A percentile compares a stretch with the other conserved stretches of the same genome.
These are phyloP conservation scores for Spatulosminthurus flaviceps DNA, from an alignment of 2,888 invertebrate species.

Conservation along the genomic window DNA sequence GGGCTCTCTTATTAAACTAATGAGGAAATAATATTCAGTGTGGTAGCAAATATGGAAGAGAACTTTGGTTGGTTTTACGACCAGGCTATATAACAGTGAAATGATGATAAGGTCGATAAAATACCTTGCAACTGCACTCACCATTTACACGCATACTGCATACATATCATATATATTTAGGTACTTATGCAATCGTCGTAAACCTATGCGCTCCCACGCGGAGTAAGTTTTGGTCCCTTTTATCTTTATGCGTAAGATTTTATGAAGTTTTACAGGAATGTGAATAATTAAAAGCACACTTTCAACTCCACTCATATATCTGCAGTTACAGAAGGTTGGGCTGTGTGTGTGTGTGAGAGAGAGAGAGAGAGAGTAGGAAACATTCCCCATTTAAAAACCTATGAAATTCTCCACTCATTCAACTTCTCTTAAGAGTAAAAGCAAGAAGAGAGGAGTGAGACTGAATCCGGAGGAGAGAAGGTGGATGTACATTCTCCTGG, in stretches of 20 bases:
- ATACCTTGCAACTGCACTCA: not conserved
- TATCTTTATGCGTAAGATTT: slow-evolving; percentile 37
- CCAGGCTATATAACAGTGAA: not conserved
- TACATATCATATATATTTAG: no score
- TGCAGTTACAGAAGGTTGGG: not conserved
- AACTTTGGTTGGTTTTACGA: not conserved
- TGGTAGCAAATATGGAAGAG: not conserved
- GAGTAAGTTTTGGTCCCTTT: slow-evolving; percentile 26
- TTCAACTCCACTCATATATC: slow-evolving; percentile 1
- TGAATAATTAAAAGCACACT: slow-evolving; percentile 43
- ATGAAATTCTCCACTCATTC: slow-evolving; percentile 14
- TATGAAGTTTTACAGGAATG: slow-evolving; percentile 42
- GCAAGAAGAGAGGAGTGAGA: not conserved
- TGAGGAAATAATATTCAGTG: slow-evolving; percentile 18
- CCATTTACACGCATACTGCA: no score
- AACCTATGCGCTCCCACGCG: not conserved
- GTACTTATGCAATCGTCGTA: no score
- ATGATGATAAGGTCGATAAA: not conserved
- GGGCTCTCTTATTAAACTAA: slow-evolving; percentile 3
- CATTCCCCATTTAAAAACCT: not conserved
- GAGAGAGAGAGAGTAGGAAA: not conserved
- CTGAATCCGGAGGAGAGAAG: not conserved
- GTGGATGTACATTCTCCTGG: slow-evolving; percentile 11
- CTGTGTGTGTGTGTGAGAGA: no score
- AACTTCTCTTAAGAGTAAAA: not conserved